Evolutionary conservation across 2,888 invertebrate genomes (phyloP).

Genomic region (Oxyteleia sp.): DNA sequence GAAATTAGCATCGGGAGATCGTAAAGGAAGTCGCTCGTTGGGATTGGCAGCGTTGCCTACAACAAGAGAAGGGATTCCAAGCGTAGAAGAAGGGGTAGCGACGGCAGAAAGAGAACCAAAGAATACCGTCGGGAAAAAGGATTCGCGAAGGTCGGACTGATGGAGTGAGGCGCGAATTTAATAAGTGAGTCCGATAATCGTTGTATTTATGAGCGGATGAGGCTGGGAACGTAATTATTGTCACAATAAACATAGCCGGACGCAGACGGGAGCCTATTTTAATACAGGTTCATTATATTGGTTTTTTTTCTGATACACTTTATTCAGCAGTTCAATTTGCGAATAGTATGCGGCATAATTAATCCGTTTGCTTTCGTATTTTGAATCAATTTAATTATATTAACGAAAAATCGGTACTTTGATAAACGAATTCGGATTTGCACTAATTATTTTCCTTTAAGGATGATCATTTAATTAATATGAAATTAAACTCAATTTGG

Average conservation of each 20-base stretch:
- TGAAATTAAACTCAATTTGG: conserved; percentile 57
- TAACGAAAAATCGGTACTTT: conserved; percentile 48
- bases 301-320: conserved; percentile 32
- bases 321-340: conserved; percentile 62
- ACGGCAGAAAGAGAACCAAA: conserved; percentile 39
- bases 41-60: conserved; percentile 78
- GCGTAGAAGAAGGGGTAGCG: conserved; percentile 41
- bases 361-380: conserved; percentile 44
- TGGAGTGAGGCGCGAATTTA: conserved; percentile 79
- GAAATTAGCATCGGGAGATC: conserved; percentile 87
- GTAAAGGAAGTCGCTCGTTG: conserved; percentile 83
- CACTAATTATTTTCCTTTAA: conserved; percentile 44
- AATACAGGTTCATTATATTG: conserved; percentile 45
- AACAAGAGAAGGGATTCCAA: conserved; percentile 64
- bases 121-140: conserved; percentile 65
- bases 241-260: conserved; percentile 82
- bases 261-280: conserved; percentile 61
- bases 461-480: conserved; percentile 54
- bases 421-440: conserved; percentile 47
- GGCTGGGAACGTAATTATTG: conserved; percentile 85
- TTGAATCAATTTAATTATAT: conserved; percentile 66
- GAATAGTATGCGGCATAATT: conserved; percentile 58
- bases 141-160: conserved; percentile 69
- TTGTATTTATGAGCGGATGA: conserved; percentile 84
- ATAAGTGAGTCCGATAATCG: conserved; percentile 86